These are phyloP conservation scores for Psilanteris sp. DNA, from an alignment of 1,140 invertebrate species.

Conservation along the genomic window DNA sequence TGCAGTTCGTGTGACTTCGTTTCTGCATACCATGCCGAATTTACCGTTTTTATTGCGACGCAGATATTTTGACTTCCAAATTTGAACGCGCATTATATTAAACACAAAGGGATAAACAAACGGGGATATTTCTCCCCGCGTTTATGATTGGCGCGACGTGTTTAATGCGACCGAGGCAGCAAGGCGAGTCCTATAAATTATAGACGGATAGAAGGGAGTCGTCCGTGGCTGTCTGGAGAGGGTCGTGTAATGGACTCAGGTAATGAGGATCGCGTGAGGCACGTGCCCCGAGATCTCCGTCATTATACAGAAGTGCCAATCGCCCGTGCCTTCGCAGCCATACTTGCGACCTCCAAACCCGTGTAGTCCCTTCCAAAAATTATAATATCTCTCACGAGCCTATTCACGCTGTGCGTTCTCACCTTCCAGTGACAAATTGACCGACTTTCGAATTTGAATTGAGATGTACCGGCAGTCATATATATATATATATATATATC, in stretches of 20 bases:
- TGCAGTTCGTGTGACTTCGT: too few relatives aligned
- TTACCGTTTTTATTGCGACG: too few relatives aligned
- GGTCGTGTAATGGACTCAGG: constrained; percentile 64
- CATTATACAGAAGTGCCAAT: constrained; percentile 73
- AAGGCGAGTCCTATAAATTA: constrained; percentile 54
- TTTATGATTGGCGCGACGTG: too few relatives aligned
- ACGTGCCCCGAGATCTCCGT: constrained; percentile 75
- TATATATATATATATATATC: too few relatives aligned
- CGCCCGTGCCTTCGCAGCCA: constrained; percentile 58
- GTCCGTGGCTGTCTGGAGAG: constrained; percentile 27
- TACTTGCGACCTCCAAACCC: constrained; percentile 55
- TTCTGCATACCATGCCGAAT: too few relatives aligned
- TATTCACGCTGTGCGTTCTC: constrained; percentile 4
- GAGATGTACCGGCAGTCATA: too few relatives aligned
- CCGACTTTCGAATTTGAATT: not conserved
- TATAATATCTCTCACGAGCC: constrained; percentile 13
- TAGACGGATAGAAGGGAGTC: constrained; percentile 52
- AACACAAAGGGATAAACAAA: constrained; percentile 1
- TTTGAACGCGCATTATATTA: too few relatives aligned
- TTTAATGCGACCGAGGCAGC: too few relatives aligned
- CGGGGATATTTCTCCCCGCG: constrained; percentile 1
- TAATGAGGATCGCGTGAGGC: constrained; percentile 78
- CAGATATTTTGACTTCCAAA: too few relatives aligned
- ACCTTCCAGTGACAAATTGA: constrained; percentile 5
- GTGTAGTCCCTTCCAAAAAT: constrained; percentile 11